These are phyloP conservation scores for Takifugu ocellatus DNA, from an alignment of 2,797 vertebrate genomes.

Conservation along the genomic window DNA sequence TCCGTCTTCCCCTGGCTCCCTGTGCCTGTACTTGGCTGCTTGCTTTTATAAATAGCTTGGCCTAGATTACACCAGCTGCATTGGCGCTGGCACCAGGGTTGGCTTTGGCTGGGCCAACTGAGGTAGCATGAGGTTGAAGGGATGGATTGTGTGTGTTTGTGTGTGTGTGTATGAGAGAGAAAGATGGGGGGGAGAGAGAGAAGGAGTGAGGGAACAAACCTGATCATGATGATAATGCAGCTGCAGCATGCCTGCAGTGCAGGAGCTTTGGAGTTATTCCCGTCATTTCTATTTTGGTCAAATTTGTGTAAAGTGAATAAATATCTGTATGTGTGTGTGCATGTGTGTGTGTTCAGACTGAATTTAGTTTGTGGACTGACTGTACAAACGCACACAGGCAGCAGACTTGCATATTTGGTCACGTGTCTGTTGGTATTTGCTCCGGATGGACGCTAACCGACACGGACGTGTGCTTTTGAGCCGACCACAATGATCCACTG, in stretches of 20 bases:
- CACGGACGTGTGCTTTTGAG: constrained; percentile 26
- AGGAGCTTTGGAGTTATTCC: constrained; percentile 11
- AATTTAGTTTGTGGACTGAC: background rate
- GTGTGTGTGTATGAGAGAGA: constrained; percentile 1
- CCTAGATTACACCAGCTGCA: constrained; percentile 83
- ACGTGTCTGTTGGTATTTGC: background rate
- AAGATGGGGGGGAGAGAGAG: background rate
- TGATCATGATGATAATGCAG: constrained; percentile 17
- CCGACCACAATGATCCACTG: constrained; percentile 63
- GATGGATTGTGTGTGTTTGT: constrained; percentile 8
- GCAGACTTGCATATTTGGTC: background rate
- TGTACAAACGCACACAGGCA: background rate
- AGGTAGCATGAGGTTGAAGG: constrained; percentile 46
- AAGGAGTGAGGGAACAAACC: background rate
- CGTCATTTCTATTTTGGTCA: constrained; percentile 1
- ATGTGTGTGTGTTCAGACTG: background rate
- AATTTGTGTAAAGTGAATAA: too few relatives aligned
- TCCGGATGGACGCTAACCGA: background rate
- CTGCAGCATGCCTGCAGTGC: constrained; percentile 31
- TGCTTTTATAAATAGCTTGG: constrained; percentile 81
- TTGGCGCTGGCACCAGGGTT: constrained; percentile 67
- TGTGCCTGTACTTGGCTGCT: constrained; percentile 60
- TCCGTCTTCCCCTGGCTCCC: constrained; percentile 59
- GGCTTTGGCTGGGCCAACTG: constrained; percentile 52
- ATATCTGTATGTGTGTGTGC: too few relatives aligned